Conservation (phyloP, 2,888 invertebrate species). For the Nephrotoma appendiculata region DNA sequence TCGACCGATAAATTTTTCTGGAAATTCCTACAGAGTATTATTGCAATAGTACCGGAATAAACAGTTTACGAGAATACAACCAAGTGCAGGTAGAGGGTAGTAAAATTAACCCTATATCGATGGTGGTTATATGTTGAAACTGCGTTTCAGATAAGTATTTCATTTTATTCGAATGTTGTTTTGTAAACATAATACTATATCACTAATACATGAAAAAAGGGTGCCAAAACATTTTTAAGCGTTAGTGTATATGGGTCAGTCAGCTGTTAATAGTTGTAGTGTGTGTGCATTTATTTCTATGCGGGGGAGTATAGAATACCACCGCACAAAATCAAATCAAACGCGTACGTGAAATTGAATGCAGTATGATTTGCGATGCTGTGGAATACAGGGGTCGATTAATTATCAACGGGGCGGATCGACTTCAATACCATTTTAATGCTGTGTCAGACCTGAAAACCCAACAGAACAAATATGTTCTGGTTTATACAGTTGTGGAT, state of each 20-base stretch:
- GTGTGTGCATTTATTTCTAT: constrained; percentile 56
- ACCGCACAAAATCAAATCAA: constrained; percentile 40
- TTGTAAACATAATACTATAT: too few species aligned
- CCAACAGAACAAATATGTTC: constrained; percentile 31
- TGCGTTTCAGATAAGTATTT: too few species aligned
- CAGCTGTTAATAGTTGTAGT: constrained; percentile 50
- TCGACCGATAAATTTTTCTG: too few species aligned
- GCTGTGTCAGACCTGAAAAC: constrained; percentile 41
- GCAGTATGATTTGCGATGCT: constrained; percentile 61
- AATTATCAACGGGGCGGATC: constrained; percentile 41
- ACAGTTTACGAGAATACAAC: too few species aligned
- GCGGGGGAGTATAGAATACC: constrained; percentile 65
- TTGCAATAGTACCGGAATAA: too few species aligned
- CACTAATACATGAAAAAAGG: too few species aligned
- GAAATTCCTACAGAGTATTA: too few species aligned
- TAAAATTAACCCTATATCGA: too few species aligned
- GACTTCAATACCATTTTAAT: constrained; percentile 44
- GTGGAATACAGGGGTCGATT: constrained; percentile 51
- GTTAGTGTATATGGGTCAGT: constrained; percentile 47
- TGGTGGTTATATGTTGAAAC: too few species aligned
- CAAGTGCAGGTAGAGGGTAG: too few species aligned
- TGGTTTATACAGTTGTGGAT: constrained; percentile 29
- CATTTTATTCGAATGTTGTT: too few species aligned
- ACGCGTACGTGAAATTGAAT: constrained; percentile 52
- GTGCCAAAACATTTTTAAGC: too few species aligned